phyloP scores from a whole-genome alignment of 2,797 vertebrate species.

The Gobionotothen gibberifrons region DNA sequence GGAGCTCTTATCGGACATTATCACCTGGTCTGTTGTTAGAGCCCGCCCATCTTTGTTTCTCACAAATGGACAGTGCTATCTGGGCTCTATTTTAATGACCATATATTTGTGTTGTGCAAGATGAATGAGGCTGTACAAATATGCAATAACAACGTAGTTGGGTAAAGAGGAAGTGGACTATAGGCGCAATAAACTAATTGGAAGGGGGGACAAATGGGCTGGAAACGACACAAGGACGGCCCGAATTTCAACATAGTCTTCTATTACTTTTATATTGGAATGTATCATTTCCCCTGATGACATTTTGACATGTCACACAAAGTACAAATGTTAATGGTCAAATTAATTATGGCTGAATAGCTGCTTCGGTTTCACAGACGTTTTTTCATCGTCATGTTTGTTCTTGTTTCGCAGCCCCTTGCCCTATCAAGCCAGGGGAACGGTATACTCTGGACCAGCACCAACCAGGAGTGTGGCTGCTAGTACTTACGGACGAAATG shows the following conservation, averaged over 20 bases:
- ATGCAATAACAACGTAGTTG: not conserved
- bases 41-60: not conserved
- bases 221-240: not conserved
- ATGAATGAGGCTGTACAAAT: not conserved
- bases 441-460: conserved; percentile 76
- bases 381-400: not conserved
- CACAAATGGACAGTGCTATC: not conserved
- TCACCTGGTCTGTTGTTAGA: not conserved
- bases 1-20: not conserved
- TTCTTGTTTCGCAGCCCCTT: conserved; percentile 59
- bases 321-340: not conserved
- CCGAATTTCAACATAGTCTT: not conserved
- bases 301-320: not conserved
- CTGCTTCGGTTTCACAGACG: not conserved
- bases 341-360: not conserved
- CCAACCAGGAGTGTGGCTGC: conserved; percentile 69
- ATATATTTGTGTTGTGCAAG: not conserved
- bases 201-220: not conserved
- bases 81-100: not conserved
- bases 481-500: conserved; percentile 85
- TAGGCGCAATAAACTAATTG: not conserved
- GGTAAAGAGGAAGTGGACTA: not conserved
- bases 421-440: conserved; percentile 77
- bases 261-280: not conserved
- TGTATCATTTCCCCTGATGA: not conserved